Conservation (phyloP, 2,797 vertebrate genomes). For the Crax fasciolata region DNA sequence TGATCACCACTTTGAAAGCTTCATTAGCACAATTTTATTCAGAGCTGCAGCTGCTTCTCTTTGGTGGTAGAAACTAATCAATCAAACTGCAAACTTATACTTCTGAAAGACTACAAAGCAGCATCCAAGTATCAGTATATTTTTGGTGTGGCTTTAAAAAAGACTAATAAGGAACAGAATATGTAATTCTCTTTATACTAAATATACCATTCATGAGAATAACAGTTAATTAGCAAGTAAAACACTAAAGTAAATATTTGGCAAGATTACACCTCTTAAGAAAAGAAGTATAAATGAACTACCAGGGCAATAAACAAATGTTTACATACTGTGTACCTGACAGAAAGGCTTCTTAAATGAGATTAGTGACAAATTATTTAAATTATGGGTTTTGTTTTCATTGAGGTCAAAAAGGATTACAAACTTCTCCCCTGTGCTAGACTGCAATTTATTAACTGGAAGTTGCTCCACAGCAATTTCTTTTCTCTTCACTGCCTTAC, state of each 20-base stretch:
- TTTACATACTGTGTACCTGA: constrained; percentile 29
- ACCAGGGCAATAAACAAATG: constrained; percentile 25
- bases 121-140: constrained; percentile 69
- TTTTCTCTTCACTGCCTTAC: constrained; percentile 17
- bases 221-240: constrained; percentile 72
- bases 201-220: constrained; percentile 62
- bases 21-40: constrained; percentile 78
- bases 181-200: constrained; percentile 67
- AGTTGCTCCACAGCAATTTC: background rate
- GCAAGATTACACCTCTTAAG: constrained; percentile 67
- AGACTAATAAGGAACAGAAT: constrained; percentile 57
- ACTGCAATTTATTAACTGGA: constrained; percentile 54
- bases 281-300: constrained; percentile 57
- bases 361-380: background rate
- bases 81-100: constrained; percentile 66
- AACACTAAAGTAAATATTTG: constrained; percentile 72
- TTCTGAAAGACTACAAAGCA: constrained; percentile 71
- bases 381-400: background rate
- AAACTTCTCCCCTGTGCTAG: background rate
- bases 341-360: constrained; percentile 29
- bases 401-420: background rate
- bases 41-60: constrained; percentile 76
- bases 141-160: constrained; percentile 71
- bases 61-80: constrained; percentile 72
- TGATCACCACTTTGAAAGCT: constrained; percentile 81